Conservation (phyloP, 2,113 vertebrate genomes). For the Sylvietta virens region DNA sequence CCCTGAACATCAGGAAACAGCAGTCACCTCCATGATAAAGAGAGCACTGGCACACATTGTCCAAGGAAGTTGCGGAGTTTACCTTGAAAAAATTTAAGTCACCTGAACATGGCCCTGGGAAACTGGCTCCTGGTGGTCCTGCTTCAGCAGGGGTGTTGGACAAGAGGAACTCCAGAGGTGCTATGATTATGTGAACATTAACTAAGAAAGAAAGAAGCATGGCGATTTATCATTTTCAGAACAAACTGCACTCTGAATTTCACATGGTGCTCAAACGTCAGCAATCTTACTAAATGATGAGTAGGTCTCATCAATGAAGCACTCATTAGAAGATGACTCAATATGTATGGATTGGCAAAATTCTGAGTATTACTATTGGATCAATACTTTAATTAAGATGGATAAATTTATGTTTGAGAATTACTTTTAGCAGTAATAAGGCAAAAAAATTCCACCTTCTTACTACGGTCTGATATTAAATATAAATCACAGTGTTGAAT, state of each 20-base stretch:
- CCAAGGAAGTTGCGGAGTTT: background rate
- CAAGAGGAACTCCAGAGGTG: background rate
- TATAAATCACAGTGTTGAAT: slow-evolving; percentile 10
- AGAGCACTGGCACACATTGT: background rate
- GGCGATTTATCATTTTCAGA: background rate
- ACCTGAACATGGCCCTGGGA: background rate
- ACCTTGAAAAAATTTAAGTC: background rate
- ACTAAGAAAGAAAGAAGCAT: background rate
- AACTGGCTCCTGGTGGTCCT: background rate
- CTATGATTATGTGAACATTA: background rate
- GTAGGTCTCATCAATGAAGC: background rate
- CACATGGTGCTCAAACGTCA: background rate
- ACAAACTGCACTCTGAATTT: background rate
- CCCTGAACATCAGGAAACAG: background rate
- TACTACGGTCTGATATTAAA: slow-evolving; percentile 11
- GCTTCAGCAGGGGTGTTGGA: background rate
- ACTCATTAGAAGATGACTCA: background rate
- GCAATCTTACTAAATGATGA: background rate
- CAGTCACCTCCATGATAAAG: background rate
- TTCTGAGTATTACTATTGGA: background rate
- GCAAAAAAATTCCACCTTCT: background rate
- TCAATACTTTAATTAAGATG: slow-evolving; percentile 34
- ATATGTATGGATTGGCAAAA: background rate
- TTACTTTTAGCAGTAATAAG: background rate
- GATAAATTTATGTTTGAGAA: background rate